Evolutionary conservation across 2,113 vertebrate genomes (phyloP).

Genomic region (Callipepla squamata): DNA sequence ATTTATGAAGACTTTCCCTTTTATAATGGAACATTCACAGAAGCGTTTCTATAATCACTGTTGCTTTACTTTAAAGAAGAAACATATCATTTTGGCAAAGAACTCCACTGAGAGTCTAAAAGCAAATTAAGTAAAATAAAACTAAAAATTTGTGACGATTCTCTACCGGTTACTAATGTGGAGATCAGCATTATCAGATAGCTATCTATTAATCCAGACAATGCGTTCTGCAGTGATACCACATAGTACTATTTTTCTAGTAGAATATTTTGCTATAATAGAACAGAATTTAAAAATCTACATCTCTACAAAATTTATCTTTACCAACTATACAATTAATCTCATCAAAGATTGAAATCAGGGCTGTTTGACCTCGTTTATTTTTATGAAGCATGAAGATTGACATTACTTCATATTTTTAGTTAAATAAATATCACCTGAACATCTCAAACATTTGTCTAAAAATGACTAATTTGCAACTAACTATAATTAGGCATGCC

Average conservation of each 20-base stretch:
- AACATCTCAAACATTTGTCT: neutral
- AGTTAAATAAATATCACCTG: neutral
- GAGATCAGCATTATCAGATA: neutral
- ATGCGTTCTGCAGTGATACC: neutral
- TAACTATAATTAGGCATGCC: neutral
- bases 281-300: neutral
- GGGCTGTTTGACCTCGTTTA: neutral
- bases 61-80: constrained; percentile 2
- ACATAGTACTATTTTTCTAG: neutral
- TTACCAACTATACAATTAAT: neutral
- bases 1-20: constrained; percentile 9
- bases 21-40: neutral
- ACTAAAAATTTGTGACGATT: neutral
- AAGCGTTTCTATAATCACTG: neutral
- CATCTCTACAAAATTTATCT: neutral
- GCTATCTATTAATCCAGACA: neutral
- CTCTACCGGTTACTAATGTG: neutral
- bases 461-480: neutral
- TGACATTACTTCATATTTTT: neutral
- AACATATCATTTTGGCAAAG: neutral
- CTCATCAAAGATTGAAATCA: neutral
- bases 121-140: neutral
- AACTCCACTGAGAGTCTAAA: neutral
- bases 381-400: neutral
- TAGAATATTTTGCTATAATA: neutral